Percentiles rank a stretch among this genome's conserved stretches.
These are phyloP conservation scores for Panopea generosa DNA, from an alignment of 2,888 invertebrate species.

Conservation along the genomic window DNA sequence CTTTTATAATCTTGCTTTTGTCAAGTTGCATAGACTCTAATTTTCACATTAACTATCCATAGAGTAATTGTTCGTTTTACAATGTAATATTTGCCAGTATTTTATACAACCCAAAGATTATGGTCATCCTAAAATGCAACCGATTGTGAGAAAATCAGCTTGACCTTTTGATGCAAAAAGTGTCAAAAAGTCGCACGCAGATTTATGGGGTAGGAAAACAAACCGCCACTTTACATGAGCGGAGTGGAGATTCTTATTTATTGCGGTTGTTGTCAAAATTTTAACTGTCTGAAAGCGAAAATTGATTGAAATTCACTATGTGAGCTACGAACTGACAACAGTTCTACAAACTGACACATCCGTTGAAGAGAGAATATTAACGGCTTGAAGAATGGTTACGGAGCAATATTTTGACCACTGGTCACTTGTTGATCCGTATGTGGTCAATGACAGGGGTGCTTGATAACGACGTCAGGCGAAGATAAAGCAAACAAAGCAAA, in stretches of 20 bases:
- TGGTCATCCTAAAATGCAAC: slow-evolving; percentile 37
- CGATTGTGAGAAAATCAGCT: slow-evolving; percentile 60
- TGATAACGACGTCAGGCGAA: slow-evolving; percentile 49
- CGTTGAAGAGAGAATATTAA: neutral
- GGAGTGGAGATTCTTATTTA: slow-evolving; percentile 39
- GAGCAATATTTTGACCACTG: slow-evolving; percentile 24
- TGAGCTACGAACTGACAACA: slow-evolving; percentile 41
- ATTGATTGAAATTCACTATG: slow-evolving; percentile 62
- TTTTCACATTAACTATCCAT: slow-evolving; percentile 63
- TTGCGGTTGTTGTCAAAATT: slow-evolving; percentile 60
- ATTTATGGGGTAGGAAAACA: slow-evolving; percentile 57
- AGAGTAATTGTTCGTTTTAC: slow-evolving; percentile 46
- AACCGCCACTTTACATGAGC: slow-evolving; percentile 30
- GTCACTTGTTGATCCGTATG: slow-evolving; percentile 47
- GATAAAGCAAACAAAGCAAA: slow-evolving; percentile 54
- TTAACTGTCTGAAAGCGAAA: slow-evolving; percentile 49
- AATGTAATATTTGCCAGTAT: slow-evolving; percentile 57
- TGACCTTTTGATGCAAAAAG: slow-evolving; percentile 57
- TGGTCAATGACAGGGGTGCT: slow-evolving; percentile 46
- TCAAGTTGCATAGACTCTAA: slow-evolving; percentile 52
- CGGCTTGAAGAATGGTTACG: neutral
- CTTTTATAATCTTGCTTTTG: slow-evolving; percentile 50
- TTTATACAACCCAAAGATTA: slow-evolving; percentile 43
- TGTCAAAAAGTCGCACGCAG: slow-evolving; percentile 61
- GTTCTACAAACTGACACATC: neutral